A percentile compares a stretch with the other conserved stretches of the same genome.
Evolutionary conservation across 2,797 vertebrate genomes (phyloP).

Genomic region (Microctenopoma steveboyesi): DNA sequence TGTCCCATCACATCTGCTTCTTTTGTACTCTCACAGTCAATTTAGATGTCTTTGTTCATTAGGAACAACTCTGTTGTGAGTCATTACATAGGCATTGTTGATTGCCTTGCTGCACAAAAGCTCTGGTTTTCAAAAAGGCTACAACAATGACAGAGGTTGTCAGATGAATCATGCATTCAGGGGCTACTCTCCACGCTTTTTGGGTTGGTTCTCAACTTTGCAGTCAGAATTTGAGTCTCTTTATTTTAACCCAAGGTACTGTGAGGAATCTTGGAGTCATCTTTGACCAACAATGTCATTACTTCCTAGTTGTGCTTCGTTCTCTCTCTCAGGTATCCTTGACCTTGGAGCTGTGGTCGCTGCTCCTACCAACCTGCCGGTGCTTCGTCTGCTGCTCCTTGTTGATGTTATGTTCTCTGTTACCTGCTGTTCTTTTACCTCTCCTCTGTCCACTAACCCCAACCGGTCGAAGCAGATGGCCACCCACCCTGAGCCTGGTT

Average conservation of each 20-base stretch:
- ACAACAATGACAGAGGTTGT: slow-evolving; percentile 55
- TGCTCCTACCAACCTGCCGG: too few species aligned
- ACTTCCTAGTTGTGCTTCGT: too few species aligned
- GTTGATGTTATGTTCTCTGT: too few species aligned
- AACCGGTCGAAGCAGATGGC: too few species aligned
- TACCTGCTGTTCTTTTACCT: too few species aligned
- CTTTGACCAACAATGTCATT: too few species aligned
- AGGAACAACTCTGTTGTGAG: slow-evolving; percentile 62
- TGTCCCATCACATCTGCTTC: slow-evolving; percentile 49
- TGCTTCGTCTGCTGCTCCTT: too few species aligned
- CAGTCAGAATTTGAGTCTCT: slow-evolving; percentile 2
- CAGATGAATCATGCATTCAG: slow-evolving; percentile 66
- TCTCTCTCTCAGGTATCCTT: too few species aligned
- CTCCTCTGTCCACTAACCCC: too few species aligned
- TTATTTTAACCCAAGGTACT: neutral
- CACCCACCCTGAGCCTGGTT: too few species aligned
- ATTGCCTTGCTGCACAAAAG: slow-evolving; percentile 60
- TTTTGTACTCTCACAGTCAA: slow-evolving; percentile 63
- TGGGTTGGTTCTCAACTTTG: slow-evolving; percentile 20
- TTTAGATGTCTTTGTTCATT: slow-evolving; percentile 69
- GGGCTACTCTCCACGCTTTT: slow-evolving; percentile 50
- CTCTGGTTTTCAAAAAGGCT: slow-evolving; percentile 45
- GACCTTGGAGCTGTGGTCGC: too few species aligned
- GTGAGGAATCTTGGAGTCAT: too few species aligned
- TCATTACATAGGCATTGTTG: slow-evolving; percentile 74